Evolutionary conservation across 1,140 invertebrate genomes (phyloP).

Genomic region (Lucilia cuprina): DNA sequence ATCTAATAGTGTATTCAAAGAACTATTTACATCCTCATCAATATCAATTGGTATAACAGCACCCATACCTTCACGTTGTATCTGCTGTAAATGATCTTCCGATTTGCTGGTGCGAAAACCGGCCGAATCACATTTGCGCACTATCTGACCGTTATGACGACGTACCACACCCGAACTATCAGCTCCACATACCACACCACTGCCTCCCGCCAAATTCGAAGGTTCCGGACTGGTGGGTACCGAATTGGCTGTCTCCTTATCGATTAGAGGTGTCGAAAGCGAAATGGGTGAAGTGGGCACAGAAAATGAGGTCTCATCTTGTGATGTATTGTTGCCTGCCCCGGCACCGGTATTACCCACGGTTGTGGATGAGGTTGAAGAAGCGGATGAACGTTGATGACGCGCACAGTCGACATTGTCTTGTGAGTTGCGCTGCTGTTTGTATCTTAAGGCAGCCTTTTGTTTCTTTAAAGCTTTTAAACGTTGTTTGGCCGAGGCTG

Average conservation of each 20-base stretch:
- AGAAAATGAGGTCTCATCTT: conserved; percentile 60
- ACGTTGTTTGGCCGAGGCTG: conserved; percentile 54
- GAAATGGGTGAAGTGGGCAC: conserved; percentile 61
- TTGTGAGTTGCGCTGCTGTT: conserved; percentile 12
- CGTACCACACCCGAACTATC: conserved; percentile 63
- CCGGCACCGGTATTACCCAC: conserved; percentile 52
- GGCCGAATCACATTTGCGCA: conserved; percentile 60
- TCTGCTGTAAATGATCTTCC: conserved; percentile 83
- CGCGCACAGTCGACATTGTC: conserved; percentile 32
- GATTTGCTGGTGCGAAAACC: conserved; percentile 80
- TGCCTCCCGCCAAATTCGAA: conserved; percentile 63
- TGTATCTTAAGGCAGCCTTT: conserved; percentile 42
- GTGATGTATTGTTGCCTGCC: conserved; percentile 44
- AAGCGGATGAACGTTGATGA: conserved; percentile 44
- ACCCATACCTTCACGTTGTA: conserved; percentile 59
- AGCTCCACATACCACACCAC: conserved; percentile 37
- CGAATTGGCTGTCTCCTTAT: conserved; percentile 68
- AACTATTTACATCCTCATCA: conserved; percentile 92
- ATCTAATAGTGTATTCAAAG: conserved; percentile 87
- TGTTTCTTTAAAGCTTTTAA: conserved; percentile 52
- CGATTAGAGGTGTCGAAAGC: conserved; percentile 55
- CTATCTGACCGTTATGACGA: conserved; percentile 51
- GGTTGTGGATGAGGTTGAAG: conserved; percentile 55
- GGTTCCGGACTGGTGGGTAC: conserved; percentile 81
- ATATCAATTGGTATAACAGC: conserved; percentile 86